Evolutionary conservation across 2,888 invertebrate species (phyloP).

Genomic region (Hypolimnas misippus): DNA sequence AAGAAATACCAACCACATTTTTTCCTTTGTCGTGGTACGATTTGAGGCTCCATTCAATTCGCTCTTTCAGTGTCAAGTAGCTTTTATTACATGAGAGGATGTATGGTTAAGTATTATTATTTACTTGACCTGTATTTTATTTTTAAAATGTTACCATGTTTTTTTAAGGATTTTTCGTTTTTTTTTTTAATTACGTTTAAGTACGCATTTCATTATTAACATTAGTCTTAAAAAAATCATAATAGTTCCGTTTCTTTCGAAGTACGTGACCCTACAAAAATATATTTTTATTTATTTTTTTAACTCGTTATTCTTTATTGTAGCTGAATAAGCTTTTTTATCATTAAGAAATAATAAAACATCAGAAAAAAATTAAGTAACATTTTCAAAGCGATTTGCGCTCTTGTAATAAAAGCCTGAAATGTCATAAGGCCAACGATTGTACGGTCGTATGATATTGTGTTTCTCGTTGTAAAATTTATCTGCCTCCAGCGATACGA

Average conservation of each 20-base stretch:
- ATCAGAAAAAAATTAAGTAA: not conserved
- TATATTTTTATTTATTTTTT: no score
- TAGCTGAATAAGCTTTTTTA: not conserved
- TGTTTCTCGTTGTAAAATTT: slow-evolving; percentile 16
- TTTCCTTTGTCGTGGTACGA: slow-evolving; percentile 8
- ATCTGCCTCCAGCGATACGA: slow-evolving; percentile 4
- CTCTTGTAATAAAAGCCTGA: slow-evolving; percentile 7
- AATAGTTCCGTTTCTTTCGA: no score
- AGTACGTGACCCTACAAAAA: no score
- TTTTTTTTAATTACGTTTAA: no score
- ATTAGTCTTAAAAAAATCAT: no score
- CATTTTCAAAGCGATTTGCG: not conserved
- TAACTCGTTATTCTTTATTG: not conserved
- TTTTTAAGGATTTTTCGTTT: not conserved
- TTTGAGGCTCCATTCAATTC: slow-evolving; percentile 15
- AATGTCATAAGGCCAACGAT: slow-evolving; percentile 19
- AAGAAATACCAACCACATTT: slow-evolving; percentile 20
- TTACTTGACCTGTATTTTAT: slow-evolving; percentile 8
- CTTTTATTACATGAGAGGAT: slow-evolving; percentile 14
- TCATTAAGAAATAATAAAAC: not conserved
- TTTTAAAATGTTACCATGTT: not conserved
- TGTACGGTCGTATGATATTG: slow-evolving; percentile 18
- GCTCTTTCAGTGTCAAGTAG: slow-evolving; percentile 1
- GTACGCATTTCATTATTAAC: no score
- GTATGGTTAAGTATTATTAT: slow-evolving; percentile 6